These are phyloP conservation scores for Bugulina stolonifera DNA, from an alignment of 2,888 invertebrate genomes.

Conservation along the genomic window DNA sequence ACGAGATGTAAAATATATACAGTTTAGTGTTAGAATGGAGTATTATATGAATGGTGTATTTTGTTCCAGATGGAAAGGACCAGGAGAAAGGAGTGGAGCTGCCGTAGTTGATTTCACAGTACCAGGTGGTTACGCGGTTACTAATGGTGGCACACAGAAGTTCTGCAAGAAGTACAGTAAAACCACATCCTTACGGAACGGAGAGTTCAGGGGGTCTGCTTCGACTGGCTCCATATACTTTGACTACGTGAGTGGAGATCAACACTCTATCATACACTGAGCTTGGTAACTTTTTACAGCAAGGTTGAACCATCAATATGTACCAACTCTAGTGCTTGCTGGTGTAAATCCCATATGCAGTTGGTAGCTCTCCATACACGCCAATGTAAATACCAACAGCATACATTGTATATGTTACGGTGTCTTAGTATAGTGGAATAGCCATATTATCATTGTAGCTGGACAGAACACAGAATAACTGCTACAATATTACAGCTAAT, in stretches of 20 bases:
- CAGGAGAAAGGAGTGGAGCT: constrained; percentile 23
- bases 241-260: constrained; percentile 13
- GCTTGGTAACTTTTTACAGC: no score
- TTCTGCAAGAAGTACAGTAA: neutral
- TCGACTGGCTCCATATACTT: neutral
- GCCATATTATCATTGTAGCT: constrained; percentile 59
- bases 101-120: neutral
- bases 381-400: no score
- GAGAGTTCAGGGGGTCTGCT: neutral
- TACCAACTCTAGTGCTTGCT: no score
- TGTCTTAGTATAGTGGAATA: no score
- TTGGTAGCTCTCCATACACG: no score
- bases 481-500: constrained; percentile 85
- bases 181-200: neutral
- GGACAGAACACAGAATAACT: constrained; percentile 68
- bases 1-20: no score
- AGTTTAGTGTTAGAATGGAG: no score
- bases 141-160: neutral
- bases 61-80: constrained; percentile 11
- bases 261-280: no score
- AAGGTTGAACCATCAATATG: no score
- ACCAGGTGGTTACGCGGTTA: constrained; percentile 3
- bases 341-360: no score
- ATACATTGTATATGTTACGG: no score
- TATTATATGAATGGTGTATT: neutral